Evolutionary conservation across 2,888 invertebrate species (phyloP).

Genomic region (Chloroclystis v-ata): DNA sequence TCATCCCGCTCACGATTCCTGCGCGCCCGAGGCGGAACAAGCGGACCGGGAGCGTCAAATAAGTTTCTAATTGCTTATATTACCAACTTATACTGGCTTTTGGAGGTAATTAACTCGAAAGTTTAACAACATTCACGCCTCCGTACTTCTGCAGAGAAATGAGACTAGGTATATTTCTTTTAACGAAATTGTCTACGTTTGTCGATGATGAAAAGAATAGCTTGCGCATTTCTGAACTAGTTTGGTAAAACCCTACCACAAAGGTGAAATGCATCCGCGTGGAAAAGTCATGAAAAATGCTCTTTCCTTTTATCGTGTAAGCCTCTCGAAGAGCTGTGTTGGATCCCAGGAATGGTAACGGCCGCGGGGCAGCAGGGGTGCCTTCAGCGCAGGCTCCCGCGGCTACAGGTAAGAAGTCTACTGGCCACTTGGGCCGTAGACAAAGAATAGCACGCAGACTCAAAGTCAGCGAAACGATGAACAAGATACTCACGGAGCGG

Average conservation of each 20-base stretch:
- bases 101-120: slow-evolving; percentile 73
- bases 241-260: slow-evolving; percentile 51
- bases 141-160: slow-evolving; percentile 23
- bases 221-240: slow-evolving; percentile 31
- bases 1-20: slow-evolving; percentile 74
- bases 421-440: too few relatives aligned
- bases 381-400: too few relatives aligned
- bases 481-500: too few relatives aligned
- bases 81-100: slow-evolving; percentile 76
- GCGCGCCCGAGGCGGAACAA: slow-evolving; percentile 70
- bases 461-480: too few relatives aligned
- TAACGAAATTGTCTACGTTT: too few relatives aligned
- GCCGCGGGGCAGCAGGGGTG: too few relatives aligned
- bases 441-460: too few relatives aligned
- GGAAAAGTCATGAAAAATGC: slow-evolving; percentile 63
- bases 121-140: slow-evolving; percentile 65
- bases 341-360: too few relatives aligned
- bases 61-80: slow-evolving; percentile 79
- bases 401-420: too few relatives aligned
- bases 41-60: slow-evolving; percentile 76
- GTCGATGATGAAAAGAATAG: background rate
- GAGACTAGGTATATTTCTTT: too few relatives aligned
- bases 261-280: slow-evolving; percentile 57
- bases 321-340: slow-evolving; percentile 58
- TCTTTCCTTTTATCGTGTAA: slow-evolving; percentile 51